Base-by-base conservation (phyloP, 1,140 invertebrate genomes). In the Helicoverpa zea region DNA sequence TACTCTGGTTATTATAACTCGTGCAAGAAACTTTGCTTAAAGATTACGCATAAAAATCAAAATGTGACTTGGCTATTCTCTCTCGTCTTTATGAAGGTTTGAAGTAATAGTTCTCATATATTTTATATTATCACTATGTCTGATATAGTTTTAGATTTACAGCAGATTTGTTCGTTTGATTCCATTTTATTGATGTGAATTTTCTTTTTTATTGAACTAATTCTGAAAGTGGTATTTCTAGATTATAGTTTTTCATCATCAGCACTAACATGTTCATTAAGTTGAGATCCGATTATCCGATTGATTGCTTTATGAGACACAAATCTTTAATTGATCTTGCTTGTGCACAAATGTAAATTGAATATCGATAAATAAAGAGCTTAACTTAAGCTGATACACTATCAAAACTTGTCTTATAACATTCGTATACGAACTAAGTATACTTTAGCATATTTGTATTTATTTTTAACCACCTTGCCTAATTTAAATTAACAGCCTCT, bases 1-100 rank as follows among this genome's bases (percentile, higher is more conserved):
- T 79, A 73, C 66, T 79, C 35, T 18, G 3, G 73, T 72, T 61
- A 70, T 73, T 79, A 72, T 72, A 54, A 79, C 14, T 18, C 16
- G 14, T 30, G 16, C 35, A 51, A 29, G 18, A 73, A 56, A 43
- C 14, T 73, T 73, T 29, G 10, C 35, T 49, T 18, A 11, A 51
- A 59, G 1, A 49, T 18, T 29, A 73, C 52, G 43, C n/a, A 14
- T 59, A 75, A 61, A 49, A 63, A 61, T 61, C 35, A 14, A 61
- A 61, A 75, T 61, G 54, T 43, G 29, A 18, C 4, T 13, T 75
- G 30, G 11, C 2, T 61, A 14, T 59, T 72, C 13, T 52, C 11
- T 10, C 14, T 23, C 14, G 12, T 29, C 12, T 68, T 64, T 64
- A 66, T 14, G 30, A 64, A 64, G 1, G 29, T 64, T 63, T 29